Evolutionary conservation across 2,113 vertebrate genomes (phyloP), one percentile per base, ranked within the genome.

Genomic region (Myrmophylax atrothorax): DNA sequence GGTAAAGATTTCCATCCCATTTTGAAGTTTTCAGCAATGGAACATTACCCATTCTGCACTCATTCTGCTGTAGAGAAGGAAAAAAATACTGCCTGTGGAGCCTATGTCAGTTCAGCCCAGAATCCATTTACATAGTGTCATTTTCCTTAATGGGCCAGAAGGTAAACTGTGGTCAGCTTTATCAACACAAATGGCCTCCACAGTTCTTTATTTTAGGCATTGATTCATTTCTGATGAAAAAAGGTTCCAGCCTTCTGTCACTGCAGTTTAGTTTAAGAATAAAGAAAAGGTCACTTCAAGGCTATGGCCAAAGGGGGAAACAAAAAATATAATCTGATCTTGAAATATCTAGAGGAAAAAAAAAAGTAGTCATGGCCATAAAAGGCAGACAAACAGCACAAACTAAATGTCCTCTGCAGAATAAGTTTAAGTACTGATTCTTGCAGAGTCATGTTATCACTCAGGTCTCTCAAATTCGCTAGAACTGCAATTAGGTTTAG

Each of bases 1-100:
- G 68, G 63, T 96, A 94, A 96, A 94, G 87, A 70, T 96, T 95
- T 97, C 96, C 94, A 97, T 87, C 62, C 49, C 78, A 82, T 92
- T 96, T 88, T 77, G 55, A 92, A 96, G 79, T 75, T 93, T 94
- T 94, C 63, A 90, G 79, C 17, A 7, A 42, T 76, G 72, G 80
- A 86, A 84, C 55, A 31, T 77, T 80, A 75, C 38, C 91, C 75
- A 19, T 18, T 95, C 68, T 63, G 42, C 42, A 59, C 38, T 93
- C 63, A 58, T 58, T 96, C 84, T 9, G 18, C 64, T 44, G 46
- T 9, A 89, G 15, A 77, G 66, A 18, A 93, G 40, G 33, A 68
- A 96, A 96, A 96, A 96, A 91, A 46, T 81, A 87, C 23, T 49
- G 81, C n/a, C 38, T 80, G 47, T 35, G 33, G 79, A 83, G 50